Evolutionary conservation across 2,888 invertebrate species (phyloP), one percentile per base, ranked within the genome.

Genomic region (Drosophila borborema): DNA sequence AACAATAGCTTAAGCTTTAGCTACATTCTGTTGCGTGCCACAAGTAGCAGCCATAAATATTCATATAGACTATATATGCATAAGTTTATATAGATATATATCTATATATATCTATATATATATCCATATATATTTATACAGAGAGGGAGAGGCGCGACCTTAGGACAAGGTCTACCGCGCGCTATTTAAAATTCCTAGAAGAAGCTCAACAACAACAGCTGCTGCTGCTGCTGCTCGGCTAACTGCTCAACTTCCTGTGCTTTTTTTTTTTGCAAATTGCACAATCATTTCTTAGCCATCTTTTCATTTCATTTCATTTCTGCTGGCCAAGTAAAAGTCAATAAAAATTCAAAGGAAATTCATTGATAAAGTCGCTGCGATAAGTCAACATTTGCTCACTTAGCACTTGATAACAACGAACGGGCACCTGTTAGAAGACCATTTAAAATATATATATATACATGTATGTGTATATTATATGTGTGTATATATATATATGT

Each of bases 341-440:
- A 88, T 85, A 86, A 40, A 51, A 88, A 84, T 87, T 63, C 56
- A 76, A 76, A 85, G 85, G 88, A 88, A 83, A 88, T 83, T 79
- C 89, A 83, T 86, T 85, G 85, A 85, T 85, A 86, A 88, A 79
- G 53, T 69, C 79, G 72, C 73, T 28, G 34, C 72, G 85, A 88
- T 86, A 85, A 86, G 49, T 71, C 66, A 48, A 60, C 79, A 78
- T 54, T 74, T 78, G 78, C 10, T 64, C 79, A 74, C 65, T 77
- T 77, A 77, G 72, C 79, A 72, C 72, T 75, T 79, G 79, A 78
- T 77, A 80, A 74, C 67, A 74, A 77, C 80, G 5, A 5, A 23
- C 41, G 45, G 71, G 77, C 77, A 80, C 76, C 80, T 80, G 80
- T 80, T 75, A 79, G 77, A 80, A 79, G 67, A 51, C 56, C 64